phyloP scores from a whole-genome alignment of 2,888 invertebrate genomes.

The Chydorus sphaericus region DNA sequence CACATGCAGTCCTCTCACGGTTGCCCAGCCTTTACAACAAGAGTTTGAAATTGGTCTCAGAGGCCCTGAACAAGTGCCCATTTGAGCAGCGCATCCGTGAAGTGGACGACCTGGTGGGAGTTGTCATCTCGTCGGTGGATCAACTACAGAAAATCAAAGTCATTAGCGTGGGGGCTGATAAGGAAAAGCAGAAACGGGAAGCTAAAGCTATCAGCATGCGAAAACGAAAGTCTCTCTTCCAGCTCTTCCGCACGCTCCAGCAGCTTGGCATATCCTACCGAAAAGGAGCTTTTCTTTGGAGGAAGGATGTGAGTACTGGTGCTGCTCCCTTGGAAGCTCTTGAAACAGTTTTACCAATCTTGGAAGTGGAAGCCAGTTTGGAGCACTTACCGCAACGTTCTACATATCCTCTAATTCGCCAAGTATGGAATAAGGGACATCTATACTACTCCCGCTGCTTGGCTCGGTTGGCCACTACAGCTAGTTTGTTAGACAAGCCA shows the following conservation, averaged over 20 bases:
- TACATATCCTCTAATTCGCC: conserved; percentile 26
- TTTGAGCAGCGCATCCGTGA: conserved; percentile 46
- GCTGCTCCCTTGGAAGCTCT: not conserved
- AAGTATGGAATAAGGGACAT: conserved; percentile 57
- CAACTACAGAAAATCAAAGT: conserved; percentile 51
- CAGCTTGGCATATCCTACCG: conserved; percentile 66
- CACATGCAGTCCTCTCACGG: not conserved
- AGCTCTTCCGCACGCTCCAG: conserved; percentile 64
- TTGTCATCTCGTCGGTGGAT: conserved; percentile 49
- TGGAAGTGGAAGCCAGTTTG: conserved; percentile 5
- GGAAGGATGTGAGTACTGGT: not conserved
- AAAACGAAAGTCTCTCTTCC: conserved; percentile 68
- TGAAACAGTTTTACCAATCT: conserved; percentile 1
- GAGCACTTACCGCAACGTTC: conserved; percentile 1
- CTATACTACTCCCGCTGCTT: conserved; percentile 57
- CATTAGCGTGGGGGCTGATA: conserved; percentile 34
- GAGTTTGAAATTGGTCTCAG: conserved; percentile 37
- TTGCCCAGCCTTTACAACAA: conserved; percentile 12
- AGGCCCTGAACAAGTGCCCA: conserved; percentile 39
- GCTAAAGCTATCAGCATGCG: conserved; percentile 53
- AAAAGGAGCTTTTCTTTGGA: conserved; percentile 38
- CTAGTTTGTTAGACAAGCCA: conserved; percentile 45
- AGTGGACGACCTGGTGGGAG: conserved; percentile 48
- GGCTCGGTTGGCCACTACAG: conserved; percentile 48
- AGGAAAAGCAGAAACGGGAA: conserved; percentile 45